Base-by-base conservation (phyloP, 2,797 vertebrate genomes). In the Tenualosa ilisha region DNA sequence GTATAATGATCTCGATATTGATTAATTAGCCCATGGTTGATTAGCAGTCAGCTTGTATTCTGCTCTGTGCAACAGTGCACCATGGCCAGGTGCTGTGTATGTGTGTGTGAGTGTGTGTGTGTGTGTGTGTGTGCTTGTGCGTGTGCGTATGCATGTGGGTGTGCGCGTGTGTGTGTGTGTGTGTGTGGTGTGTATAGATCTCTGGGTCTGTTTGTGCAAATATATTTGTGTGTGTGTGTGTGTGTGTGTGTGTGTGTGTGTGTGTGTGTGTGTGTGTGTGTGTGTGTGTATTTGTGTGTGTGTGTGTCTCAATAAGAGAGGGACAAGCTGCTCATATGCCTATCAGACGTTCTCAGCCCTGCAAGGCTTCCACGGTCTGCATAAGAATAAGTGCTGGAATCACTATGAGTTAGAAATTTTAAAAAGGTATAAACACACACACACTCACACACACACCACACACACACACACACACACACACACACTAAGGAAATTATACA, bases 1-100 rank as follows among this genome's bases (percentile, higher is more conserved):
- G 94, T 94, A 94, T 96, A 96, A 96, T 96, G 95, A 96, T 96
- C 95, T 96, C 95, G 95, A 95, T 96, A 96, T 96, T 95, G 95
- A 96, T 96, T 95, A 96, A 96, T 96, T 96, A 96, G 95, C 93
- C 93, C 94, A 95, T 95, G 94, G 96, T 96, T 94, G 95, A 96
- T 96, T 95, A 96, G 93, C 93, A 96, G 95, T 96, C 95, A 96
- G 56, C 56, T 20, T 59, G 56, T 59, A 59, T 59, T 20, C 56
- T 59, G 20, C 56, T 59, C 56, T 22, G 56, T 22, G 56, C 56
- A 20, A 59, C 56, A 59, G 20, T 59, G 56, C 56, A 59, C 56
- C 56, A 59, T 59, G 20, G 56, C 4, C 56, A 59, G 56, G 56
- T 59, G 56, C 56, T 59, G 56, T 56, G 17, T 56, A 17, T 56